Evolutionary conservation across 2,888 invertebrate genomes (phyloP), one percentile per base, ranked within the genome.

Genomic region (Orchesellides sinensis): DNA sequence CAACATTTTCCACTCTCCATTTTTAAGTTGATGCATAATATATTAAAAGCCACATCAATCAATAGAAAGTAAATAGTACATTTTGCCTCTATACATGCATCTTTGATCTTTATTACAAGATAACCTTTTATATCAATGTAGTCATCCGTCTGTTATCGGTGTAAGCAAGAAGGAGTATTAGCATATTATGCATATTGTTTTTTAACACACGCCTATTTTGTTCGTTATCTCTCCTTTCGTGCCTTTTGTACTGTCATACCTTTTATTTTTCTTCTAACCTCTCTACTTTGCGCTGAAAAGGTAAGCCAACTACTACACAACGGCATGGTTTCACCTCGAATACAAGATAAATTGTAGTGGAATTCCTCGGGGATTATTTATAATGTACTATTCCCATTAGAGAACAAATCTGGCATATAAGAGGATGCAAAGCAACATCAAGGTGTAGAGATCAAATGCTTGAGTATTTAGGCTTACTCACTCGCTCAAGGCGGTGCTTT

Each of bases 171-270:
- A 17, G 52, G 45, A 27, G 25, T 40, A 80, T 80, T 80, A 73
- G 45, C 80, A 80, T 80, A 66, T 73, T 79, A 68, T 72, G 70
- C 66, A 25, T 63, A 52, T 65, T 61, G 21, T 32, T 61, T 19
- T 35, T 49, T 65, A 21, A 66, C 59, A 59, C 80, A 80, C 73
- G 68, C 80, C 72, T 66, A 66, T 56, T 72, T 65, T 27, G 74
- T 49, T 59, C 19, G 25, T 68, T 29, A 45, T 56, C 52, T 74
- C 47, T 12, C 12, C 14, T 23, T 70, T 72, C 54, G 52, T 72
- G 52, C 70, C 56, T 70, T 40, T 73, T 47, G 45, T 27, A 72
- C 59, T 23, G 23, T 40, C 66, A 49, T 74, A 49, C 66, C 27
- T 65, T 52, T 49, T 32, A n/a, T 40, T 14, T 14, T 40, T n/a